These are phyloP conservation scores for Slavum lentiscoides DNA, from an alignment of 2,888 invertebrate genomes.

Conservation along the genomic window DNA sequence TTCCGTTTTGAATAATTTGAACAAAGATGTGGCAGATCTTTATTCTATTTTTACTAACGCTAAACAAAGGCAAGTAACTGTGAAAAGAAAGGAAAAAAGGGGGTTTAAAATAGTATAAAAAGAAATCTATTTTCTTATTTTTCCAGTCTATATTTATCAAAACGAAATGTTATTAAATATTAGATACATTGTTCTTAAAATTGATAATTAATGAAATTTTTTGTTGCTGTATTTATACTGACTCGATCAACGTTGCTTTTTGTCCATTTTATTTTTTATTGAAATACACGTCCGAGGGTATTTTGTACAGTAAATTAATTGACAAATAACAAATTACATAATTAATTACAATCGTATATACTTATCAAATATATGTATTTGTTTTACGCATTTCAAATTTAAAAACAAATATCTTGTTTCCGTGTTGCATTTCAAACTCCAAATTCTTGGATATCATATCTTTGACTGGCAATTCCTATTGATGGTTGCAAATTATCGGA, in stretches of 20 bases:
- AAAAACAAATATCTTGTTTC: conserved; percentile 34
- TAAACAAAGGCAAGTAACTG: conserved; percentile 21
- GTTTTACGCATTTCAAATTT: background rate
- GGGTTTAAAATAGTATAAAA: background rate
- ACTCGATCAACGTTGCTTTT: background rate
- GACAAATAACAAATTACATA: no score
- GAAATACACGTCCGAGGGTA: no score
- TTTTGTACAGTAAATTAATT: no score
- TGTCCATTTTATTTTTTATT: no score
- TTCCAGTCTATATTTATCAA: no score
- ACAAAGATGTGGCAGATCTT: conserved; percentile 33
- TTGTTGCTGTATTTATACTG: background rate
- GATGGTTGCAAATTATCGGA: conserved; percentile 27
- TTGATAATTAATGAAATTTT: no score
- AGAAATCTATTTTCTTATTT: no score
- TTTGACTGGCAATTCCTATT: conserved; percentile 43
- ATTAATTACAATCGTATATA: no score
- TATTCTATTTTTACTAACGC: conserved; percentile 41
- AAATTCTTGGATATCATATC: conserved; percentile 31
- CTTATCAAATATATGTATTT: no score
- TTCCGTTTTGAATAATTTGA: conserved; percentile 24
- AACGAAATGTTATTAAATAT: no score
- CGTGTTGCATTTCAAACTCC: conserved; percentile 32
- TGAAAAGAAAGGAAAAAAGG: background rate
- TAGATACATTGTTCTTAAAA: no score